A percentile compares a stretch with the other conserved stretches of the same genome.
Evolutionary conservation across 2,888 invertebrate species (phyloP).

Genomic region (Esperia sulphurella): DNA sequence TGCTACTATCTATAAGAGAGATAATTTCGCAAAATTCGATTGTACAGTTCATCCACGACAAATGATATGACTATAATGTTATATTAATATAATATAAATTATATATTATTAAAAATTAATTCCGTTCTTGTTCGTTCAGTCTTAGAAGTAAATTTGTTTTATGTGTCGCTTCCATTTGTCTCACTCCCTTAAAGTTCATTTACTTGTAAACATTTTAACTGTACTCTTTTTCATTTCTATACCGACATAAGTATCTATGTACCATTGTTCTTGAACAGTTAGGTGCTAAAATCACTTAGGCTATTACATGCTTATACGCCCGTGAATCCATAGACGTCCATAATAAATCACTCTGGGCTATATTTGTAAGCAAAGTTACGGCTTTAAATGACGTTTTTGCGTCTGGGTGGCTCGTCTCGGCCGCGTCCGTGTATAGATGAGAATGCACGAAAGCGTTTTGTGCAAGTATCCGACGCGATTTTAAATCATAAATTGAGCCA

Average conservation of each 20-base stretch:
- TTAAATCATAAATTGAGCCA: too few relatives aligned
- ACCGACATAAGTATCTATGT: too few relatives aligned
- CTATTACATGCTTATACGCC: background rate
- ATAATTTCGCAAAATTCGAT: conserved; percentile 36
- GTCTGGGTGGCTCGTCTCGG: conserved; percentile 59
- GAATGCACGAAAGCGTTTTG: conserved; percentile 25
- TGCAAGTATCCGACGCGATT: conserved; percentile 7
- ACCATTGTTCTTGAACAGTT: background rate
- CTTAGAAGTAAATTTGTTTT: too few relatives aligned
- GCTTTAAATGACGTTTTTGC: conserved; percentile 55
- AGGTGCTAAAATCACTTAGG: background rate
- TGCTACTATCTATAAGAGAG: background rate
- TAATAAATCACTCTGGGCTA: conserved; percentile 32
- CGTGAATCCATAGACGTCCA: conserved; percentile 8
- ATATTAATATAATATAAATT: too few relatives aligned
- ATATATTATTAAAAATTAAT: too few relatives aligned
- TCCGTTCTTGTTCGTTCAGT: background rate
- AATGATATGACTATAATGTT: too few relatives aligned
- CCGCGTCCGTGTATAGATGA: conserved; percentile 25
- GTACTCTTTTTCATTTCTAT: too few relatives aligned
- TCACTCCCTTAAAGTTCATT: too few relatives aligned
- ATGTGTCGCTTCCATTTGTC: too few relatives aligned
- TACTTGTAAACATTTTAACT: too few relatives aligned
- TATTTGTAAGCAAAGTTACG: conserved; percentile 41
- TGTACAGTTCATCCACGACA: conserved; percentile 15